Evolutionary conservation across 1,140 invertebrate species (phyloP), one percentile per base, ranked within the genome.

Genomic region (Andrena cerasifolii): DNA sequence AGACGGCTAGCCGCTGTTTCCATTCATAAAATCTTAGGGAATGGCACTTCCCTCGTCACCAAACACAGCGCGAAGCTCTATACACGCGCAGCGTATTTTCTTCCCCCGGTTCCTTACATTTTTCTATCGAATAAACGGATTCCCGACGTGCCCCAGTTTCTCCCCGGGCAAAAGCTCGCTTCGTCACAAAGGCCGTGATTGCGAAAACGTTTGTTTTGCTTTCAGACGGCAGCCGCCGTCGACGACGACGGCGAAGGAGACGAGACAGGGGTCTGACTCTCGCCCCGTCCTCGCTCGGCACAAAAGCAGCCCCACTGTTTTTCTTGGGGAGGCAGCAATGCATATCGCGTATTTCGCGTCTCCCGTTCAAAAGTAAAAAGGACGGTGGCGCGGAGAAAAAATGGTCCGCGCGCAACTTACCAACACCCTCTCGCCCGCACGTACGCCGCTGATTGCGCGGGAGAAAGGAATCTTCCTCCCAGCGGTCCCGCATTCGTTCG

Each of bases 141-240:
- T 75, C 77, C 45, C 77, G n/a, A 6, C 24, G 40, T 31, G 58
- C n/a, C n/a, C 77, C 53, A 74, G 61, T 74, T 79, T 78, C 61
- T 28, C 68, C 5, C 10, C 4, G 18, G 31, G 1, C 24, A 56
- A 71, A 72, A 31, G 31, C 68, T 63, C 4, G 68, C 58, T 12
- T 45, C 78, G n/a, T 49, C 78, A 82, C 80, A 87, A 88, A 87
- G 84, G 77, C 79, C 56, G 80, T 82, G 87, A 87, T 88, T 86
- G 87, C 82, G 56, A 58, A 78, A 81, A 83, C 80, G 66, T 86
- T 85, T 88, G 82, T 87, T 87, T 88, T 84, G 78, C 82, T 71
- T 85, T 78, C 78, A 56, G 61, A 83, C 80, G 84, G 80, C 79
- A 67, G 80, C 80, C 51, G 54, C 73, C 54, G 80, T 78, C 51